phyloP scores from a whole-genome alignment of 1,140 invertebrate genomes.

The Zaprionus davidi region DNA sequence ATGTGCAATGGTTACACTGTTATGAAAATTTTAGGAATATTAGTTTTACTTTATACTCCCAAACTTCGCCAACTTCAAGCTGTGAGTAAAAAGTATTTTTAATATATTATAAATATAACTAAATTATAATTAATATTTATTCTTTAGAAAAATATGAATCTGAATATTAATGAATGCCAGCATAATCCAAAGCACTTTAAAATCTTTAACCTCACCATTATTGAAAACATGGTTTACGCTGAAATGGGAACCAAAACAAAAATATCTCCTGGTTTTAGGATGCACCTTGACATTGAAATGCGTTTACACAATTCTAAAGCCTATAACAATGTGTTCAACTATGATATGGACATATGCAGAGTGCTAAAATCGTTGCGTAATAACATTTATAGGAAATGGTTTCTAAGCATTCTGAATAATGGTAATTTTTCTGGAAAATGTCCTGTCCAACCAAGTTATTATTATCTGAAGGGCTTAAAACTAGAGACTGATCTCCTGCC shows the following conservation, averaged over 20 bases:
- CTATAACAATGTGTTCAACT: slow-evolving; percentile 49
- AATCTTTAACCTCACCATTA: slow-evolving; percentile 24
- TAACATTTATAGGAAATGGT: slow-evolving; percentile 55
- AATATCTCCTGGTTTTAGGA: slow-evolving; percentile 36
- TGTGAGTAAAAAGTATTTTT: background rate
- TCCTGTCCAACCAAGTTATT: slow-evolving; percentile 41
- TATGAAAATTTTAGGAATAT: background rate
- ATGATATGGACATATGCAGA: slow-evolving; percentile 54
- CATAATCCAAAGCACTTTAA: slow-evolving; percentile 39
- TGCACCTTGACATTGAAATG: slow-evolving; percentile 44
- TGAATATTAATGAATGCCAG: slow-evolving; percentile 21
- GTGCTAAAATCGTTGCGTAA: slow-evolving; percentile 35
- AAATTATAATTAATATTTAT: background rate
- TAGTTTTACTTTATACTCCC: background rate
- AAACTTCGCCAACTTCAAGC: background rate
- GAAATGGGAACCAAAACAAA: slow-evolving; percentile 31
- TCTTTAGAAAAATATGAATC: slow-evolving; percentile 36
- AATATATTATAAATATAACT: background rate
- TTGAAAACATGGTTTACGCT: slow-evolving; percentile 30
- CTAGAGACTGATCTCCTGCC: slow-evolving; percentile 44
- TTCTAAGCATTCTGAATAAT: slow-evolving; percentile 37
- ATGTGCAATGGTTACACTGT: background rate
- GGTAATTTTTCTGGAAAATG: slow-evolving; percentile 55
- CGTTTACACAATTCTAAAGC: slow-evolving; percentile 35
- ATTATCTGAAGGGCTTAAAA: slow-evolving; percentile 46